These are phyloP conservation scores for Paracyclopina nana DNA, from an alignment of 1,140 invertebrate species.

Conservation along the genomic window DNA sequence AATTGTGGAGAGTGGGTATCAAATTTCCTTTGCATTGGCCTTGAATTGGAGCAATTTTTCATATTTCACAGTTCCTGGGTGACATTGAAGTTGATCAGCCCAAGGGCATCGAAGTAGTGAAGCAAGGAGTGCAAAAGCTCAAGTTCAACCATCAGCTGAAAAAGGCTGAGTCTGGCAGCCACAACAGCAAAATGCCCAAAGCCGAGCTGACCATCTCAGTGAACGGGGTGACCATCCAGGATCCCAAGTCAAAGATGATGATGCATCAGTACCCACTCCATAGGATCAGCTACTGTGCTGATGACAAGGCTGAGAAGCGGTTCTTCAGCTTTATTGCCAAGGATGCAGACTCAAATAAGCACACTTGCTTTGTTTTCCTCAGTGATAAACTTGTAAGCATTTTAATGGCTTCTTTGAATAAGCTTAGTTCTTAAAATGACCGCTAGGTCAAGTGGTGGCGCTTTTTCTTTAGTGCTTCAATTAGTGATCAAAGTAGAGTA, in stretches of 20 bases:
- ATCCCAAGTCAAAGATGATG: constrained; percentile 48
- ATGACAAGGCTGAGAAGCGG: constrained; percentile 90
- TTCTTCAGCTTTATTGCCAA: constrained; percentile 95
- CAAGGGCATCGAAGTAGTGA: constrained; percentile 89
- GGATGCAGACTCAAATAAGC: constrained; percentile 52
- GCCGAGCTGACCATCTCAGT: constrained; percentile 64
- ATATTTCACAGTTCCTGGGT: constrained; percentile 59
- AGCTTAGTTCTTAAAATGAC: no score
- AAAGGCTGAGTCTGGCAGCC: constrained; percentile 57
- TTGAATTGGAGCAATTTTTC: constrained; percentile 18
- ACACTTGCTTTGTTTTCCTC: constrained; percentile 88
- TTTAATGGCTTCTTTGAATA: no score
- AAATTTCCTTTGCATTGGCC: background rate
- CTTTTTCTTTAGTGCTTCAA: no score
- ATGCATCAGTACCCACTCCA: constrained; percentile 89
- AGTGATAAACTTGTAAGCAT: constrained; percentile 71
- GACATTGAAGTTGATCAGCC: constrained; percentile 79
- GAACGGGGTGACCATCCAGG: constrained; percentile 84
- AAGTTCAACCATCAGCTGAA: constrained; percentile 82
- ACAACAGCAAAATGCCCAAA: constrained; percentile 61
- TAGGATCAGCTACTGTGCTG: constrained; percentile 90
- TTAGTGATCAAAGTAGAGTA: no score
- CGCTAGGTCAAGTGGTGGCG: no score
- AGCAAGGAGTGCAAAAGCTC: constrained; percentile 80
- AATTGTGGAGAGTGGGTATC: background rate